Evolutionary conservation across 2,888 invertebrate genomes (phyloP), one percentile per base, ranked within the genome.

Genomic region (Acrobasis consociella): DNA sequence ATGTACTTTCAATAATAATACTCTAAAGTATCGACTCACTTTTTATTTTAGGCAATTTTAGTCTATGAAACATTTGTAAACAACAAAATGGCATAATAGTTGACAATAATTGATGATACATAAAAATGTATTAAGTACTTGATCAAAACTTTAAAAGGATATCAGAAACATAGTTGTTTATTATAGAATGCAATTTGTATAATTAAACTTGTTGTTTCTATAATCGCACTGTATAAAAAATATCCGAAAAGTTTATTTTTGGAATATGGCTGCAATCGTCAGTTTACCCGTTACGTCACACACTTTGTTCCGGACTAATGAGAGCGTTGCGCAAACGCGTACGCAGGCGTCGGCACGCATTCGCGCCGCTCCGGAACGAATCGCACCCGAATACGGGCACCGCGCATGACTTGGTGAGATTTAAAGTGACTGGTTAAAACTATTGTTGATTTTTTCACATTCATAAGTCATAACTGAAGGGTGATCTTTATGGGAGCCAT

Each of bases 281-380:
- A 80, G 61, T 67, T 63, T 71, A 59, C 59, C 42, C 65, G 62
- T 65, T 62, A 65, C 62, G 66, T 64, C 70, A 67, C 73, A 64
- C 72, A 76, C 78, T 86, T 84, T 82, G 86, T 89, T 85, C 85
- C 85, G 84, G 85, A 71, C 79, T 89, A 90, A 90, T 88, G 89
- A 89, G 85, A 76, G 85, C 74, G 69, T 86, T 87, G 89, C 89
- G 87, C 86, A 86, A 86, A 82, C 76, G 80, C 74, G 73, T 72
- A 79, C 79, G 77, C 72, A 69, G 85, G 85, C 84, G 85, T 76
- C 76, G 79, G 77, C 83, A 74, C 75, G 66, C 79, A 87, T 91
- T 91, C 81, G 87, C 80, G 73, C 83, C 85, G 90, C 85, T 77
- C 79, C 79, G 87, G 83, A 89, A 89, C 90, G 79, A 91, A 91